Percentiles rank a stretch among this genome's conserved stretches.
Evolutionary conservation across 2,797 vertebrate genomes (phyloP).

Genomic region (Sebastes steindachneri): DNA sequence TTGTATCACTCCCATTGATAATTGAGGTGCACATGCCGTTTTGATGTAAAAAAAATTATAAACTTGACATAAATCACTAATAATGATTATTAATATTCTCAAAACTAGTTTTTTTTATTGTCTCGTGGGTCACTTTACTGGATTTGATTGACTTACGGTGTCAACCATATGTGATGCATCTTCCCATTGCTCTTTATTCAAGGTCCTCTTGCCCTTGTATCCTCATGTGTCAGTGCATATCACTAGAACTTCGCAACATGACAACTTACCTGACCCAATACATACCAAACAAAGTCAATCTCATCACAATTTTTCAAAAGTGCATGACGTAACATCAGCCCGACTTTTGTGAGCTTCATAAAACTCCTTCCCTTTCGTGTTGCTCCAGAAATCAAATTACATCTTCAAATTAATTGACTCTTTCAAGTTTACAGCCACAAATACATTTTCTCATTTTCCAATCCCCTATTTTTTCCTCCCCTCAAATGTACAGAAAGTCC

Average conservation of each 20-base stretch:
- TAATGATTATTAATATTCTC: neutral
- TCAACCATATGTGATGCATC: neutral
- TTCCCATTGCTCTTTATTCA: neutral
- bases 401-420: constrained; percentile 71
- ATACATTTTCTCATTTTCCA: constrained; percentile 70
- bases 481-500: constrained; percentile 74
- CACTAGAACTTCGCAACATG: neutral
- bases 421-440: constrained; percentile 78
- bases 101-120: neutral
- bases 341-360: constrained; percentile 54
- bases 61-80: neutral
- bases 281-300: constrained; percentile 4
- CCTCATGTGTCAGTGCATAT: neutral
- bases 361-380: constrained; percentile 55
- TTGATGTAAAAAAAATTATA: neutral
- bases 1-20: neutral
- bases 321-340: constrained; percentile 33
- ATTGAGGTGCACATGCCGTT: neutral
- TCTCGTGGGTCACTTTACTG: neutral
- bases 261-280: neutral
- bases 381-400: constrained; percentile 65
- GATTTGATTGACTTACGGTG: neutral
- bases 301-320: constrained; percentile 47
- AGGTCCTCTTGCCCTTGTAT: constrained; percentile 11
- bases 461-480: constrained; percentile 58